These are phyloP conservation scores for Enteromius treurensis DNA, from an alignment of 2,797 vertebrate species.

Conservation along the genomic window DNA sequence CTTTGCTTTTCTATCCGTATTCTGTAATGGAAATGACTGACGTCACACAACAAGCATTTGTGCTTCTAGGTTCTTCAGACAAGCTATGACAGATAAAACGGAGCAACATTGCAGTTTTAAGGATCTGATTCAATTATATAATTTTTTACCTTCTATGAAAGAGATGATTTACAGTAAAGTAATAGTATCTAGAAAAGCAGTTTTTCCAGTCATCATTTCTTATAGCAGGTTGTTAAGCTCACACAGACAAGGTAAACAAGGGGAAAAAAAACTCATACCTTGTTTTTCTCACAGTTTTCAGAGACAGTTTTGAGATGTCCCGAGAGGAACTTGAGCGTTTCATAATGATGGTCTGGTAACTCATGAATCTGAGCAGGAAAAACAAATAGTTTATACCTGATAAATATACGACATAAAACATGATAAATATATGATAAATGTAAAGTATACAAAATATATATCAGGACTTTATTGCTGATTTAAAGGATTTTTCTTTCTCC, in stretches of 20 bases:
- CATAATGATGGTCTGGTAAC: slow-evolving; percentile 93
- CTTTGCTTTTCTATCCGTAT: not conserved
- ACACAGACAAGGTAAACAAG: not conserved
- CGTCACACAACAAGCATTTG: slow-evolving; percentile 5
- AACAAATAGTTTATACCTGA: not conserved
- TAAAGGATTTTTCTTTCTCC: not conserved
- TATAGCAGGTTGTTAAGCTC: not conserved
- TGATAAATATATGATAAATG: too few species aligned
- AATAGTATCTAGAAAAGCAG: not conserved
- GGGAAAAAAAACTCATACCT: slow-evolving; percentile 76
- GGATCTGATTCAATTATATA: not conserved
- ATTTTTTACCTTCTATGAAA: not conserved
- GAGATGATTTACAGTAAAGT: not conserved
- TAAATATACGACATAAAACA: not conserved
- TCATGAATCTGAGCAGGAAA: slow-evolving; percentile 83
- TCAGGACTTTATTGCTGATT: not conserved
- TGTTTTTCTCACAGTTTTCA: slow-evolving; percentile 97
- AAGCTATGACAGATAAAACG: not conserved
- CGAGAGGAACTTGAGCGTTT: slow-evolving; percentile 96
- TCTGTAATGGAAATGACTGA: not conserved
- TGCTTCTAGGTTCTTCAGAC: not conserved
- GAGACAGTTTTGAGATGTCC: slow-evolving; percentile 94
- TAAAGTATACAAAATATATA: too few species aligned
- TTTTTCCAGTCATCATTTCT: not conserved
- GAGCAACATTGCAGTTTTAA: not conserved